phyloP scores from a whole-genome alignment of 2,113 vertebrate genomes.

The Nicator chloris region DNA sequence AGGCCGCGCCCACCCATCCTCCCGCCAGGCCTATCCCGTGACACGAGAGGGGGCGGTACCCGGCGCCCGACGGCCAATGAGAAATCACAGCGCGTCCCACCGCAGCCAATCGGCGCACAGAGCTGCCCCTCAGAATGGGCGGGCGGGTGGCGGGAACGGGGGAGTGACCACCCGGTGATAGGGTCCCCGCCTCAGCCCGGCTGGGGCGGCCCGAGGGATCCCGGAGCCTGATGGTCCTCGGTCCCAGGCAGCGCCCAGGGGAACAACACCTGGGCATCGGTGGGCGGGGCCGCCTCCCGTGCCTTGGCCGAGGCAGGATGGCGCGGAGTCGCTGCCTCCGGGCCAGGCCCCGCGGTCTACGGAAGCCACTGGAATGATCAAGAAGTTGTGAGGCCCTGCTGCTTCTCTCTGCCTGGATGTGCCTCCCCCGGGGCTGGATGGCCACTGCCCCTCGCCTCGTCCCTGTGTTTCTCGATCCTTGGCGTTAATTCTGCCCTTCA shows the following conservation, averaged over 20 bases:
- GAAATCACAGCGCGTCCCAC: conserved; percentile 59
- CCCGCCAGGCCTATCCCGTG: not conserved
- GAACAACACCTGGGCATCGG: not conserved
- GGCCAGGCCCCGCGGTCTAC: not conserved
- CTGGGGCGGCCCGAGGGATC: not conserved
- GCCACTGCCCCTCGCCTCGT: not conserved
- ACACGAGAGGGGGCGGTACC: not conserved
- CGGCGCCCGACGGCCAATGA: not conserved
- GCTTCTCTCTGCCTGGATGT: not conserved
- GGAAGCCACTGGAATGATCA: not conserved
- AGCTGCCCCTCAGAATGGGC: not conserved
- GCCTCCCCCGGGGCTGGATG: not conserved
- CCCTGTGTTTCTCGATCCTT: not conserved
- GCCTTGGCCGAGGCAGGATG: too few species aligned
- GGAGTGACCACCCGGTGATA: not conserved
- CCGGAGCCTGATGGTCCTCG: rapidly evolving
- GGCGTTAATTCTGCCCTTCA: not conserved
- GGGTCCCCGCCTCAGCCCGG: too few species aligned
- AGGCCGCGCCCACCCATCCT: not conserved
- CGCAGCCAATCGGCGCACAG: not conserved
- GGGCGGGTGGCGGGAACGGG: not conserved
- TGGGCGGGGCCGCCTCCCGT: not conserved
- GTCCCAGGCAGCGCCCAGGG: not conserved
- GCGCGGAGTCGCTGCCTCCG: not conserved
- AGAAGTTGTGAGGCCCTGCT: not conserved